phyloP scores from a whole-genome alignment of 2,797 vertebrate genomes.

The Pangasius larnaudii region DNA sequence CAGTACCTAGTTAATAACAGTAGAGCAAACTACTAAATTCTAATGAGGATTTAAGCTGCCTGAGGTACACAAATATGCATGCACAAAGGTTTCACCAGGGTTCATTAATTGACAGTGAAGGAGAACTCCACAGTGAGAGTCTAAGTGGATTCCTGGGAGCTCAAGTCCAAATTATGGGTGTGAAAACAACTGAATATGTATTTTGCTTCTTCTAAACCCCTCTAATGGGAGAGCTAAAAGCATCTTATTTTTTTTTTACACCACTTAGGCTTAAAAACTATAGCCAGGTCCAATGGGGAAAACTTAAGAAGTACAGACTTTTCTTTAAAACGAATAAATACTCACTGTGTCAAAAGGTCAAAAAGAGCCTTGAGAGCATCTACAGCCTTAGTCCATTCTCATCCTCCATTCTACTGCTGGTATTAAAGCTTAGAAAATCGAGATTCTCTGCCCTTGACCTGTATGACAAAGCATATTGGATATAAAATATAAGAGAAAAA shows the following conservation, averaged over 20 bases:
- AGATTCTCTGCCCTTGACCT: slow-evolving; percentile 26
- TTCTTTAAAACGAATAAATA: slow-evolving; percentile 6
- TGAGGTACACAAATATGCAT: slow-evolving; percentile 21
- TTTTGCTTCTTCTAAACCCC: slow-evolving; percentile 32
- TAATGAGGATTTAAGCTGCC: slow-evolving; percentile 45
- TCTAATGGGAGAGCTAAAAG: slow-evolving; percentile 44
- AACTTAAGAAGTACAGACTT: not conserved
- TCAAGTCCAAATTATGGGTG: slow-evolving; percentile 24
- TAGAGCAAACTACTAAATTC: slow-evolving; percentile 42
- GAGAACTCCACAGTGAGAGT: slow-evolving; percentile 22
- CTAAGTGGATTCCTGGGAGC: slow-evolving; percentile 30
- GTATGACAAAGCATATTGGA: slow-evolving; percentile 1
- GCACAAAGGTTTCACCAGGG: slow-evolving; percentile 23
- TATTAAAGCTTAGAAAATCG: slow-evolving; percentile 1
- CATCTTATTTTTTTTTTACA: slow-evolving; percentile 36
- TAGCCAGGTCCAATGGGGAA: not conserved
- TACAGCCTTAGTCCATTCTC: slow-evolving; percentile 9
- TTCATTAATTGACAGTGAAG: slow-evolving; percentile 38
- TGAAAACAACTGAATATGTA: slow-evolving; percentile 33
- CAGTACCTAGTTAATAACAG: slow-evolving; percentile 45
- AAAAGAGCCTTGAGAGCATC: not conserved
- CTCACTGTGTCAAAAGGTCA: slow-evolving; percentile 16
- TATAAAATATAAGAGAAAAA: not conserved
- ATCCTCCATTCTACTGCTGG: slow-evolving; percentile 4
- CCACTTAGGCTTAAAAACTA: not conserved